phyloP scores from a whole-genome alignment of 2,797 vertebrate species.

The Mastacembelus armatus region DNA sequence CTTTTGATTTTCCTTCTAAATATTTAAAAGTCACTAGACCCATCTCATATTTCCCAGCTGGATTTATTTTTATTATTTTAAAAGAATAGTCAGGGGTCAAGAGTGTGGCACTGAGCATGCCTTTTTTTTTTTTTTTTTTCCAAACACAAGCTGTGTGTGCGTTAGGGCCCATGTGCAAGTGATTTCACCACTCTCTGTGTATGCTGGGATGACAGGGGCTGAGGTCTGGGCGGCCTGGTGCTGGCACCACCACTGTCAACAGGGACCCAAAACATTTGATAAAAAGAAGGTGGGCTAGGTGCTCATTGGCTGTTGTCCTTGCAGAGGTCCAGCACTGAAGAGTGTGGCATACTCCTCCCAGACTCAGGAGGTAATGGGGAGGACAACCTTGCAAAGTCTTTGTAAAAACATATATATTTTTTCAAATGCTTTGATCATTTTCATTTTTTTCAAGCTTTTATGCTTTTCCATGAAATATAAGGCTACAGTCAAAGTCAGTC shows the following conservation, averaged over 20 bases:
- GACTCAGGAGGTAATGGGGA: slow-evolving; percentile 53
- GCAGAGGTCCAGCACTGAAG: slow-evolving; percentile 45
- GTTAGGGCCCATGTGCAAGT: slow-evolving; percentile 78
- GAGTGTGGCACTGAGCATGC: slow-evolving; percentile 40
- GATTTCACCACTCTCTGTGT: slow-evolving; percentile 71
- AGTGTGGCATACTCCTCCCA: slow-evolving; percentile 20
- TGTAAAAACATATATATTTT: background rate
- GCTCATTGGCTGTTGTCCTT: slow-evolving; percentile 64
- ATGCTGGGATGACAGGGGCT: slow-evolving; percentile 64
- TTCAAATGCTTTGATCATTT: background rate
- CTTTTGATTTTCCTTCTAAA: slow-evolving; percentile 33
- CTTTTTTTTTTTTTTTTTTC: too few species aligned
- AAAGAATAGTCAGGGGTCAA: slow-evolving; percentile 60
- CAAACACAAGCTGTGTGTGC: slow-evolving; percentile 62
- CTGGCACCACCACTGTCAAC: slow-evolving; percentile 64
- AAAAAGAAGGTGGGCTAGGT: slow-evolving; percentile 48
- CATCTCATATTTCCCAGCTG: slow-evolving; percentile 59
- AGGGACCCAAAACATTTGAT: slow-evolving; percentile 41
- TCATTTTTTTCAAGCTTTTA: background rate
- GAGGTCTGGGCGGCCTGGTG: slow-evolving; percentile 60
- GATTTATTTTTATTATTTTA: slow-evolving; percentile 69
- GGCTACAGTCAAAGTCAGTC: background rate
- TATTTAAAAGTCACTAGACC: slow-evolving; percentile 47
- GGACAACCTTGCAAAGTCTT: slow-evolving; percentile 36
- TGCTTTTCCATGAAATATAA: background rate